Base-by-base conservation (phyloP, 2,113 vertebrate genomes). In the Bucco capensis region DNA sequence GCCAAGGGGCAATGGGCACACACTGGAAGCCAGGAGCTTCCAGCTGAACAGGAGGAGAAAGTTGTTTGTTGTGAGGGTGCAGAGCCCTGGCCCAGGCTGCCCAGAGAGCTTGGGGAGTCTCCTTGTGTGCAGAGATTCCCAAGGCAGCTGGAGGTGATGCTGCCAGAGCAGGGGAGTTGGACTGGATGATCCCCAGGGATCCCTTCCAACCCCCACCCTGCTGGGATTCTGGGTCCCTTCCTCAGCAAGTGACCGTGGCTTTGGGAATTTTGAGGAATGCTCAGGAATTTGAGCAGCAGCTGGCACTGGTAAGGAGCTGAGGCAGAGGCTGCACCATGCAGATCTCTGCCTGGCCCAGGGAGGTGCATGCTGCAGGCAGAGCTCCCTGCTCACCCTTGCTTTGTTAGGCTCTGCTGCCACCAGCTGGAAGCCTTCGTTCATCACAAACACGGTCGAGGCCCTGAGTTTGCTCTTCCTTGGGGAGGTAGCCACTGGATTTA, bases 381-480 rank as follows among this genome's bases (percentile, higher is more conserved):
- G n/a, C n/a, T 5, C 1, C 2, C 46, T 6, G 46, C 31, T 42
- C 2, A 8, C 3, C 23, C 30, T 21, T 65, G 5, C 57, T 80
- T 49, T 69, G 60, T 40, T 40, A 78, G 81, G 46, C 83, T 88
- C 21, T 83, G 86, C 86, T 89, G 86, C 92, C 93, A 49, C 92
- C 92, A 66, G 60, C 78, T 73, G 91, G 81, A 49, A 14, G 7
- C 1, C n/a, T 28, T 1, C 12, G 71, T 67, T 47, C 33, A 11
- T 16, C 51, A 30, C 27, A 2, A 40, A 2, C 2, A 19, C 23
- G 25, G 6, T 19, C 49, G 1, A 10, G 70, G 70, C 33, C 2
- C 1, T 4, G 33, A 0, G 19, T 64, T 69, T 38, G 8, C 23
- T 56, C 31, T 16, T 62, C 7, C 60, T 1, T 19, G 4, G 4